These are phyloP conservation scores for Oceanites oceanicus DNA, from an alignment of 2,113 vertebrate species.

Conservation along the genomic window DNA sequence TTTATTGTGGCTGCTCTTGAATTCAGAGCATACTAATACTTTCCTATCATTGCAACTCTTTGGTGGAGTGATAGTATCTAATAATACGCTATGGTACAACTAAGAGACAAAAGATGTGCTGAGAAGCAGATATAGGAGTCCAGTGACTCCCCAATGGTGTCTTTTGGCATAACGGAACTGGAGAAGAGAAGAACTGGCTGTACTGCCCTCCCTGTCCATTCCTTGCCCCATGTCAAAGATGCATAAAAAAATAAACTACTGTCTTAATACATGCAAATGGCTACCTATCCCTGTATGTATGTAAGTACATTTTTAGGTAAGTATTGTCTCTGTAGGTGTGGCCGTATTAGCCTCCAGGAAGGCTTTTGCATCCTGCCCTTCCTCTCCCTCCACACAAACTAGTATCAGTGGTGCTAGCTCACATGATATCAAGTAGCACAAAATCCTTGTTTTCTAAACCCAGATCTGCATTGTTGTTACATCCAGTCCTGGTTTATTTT, in stretches of 20 bases:
- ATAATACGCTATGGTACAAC: accelerated
- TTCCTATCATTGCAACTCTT: not conserved
- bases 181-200: not conserved
- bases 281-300: not conserved
- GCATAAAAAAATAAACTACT: not conserved
- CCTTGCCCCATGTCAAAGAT: not conserved
- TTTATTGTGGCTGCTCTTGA: not conserved
- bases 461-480: not conserved
- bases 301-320: not conserved
- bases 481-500: not conserved
- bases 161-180: not conserved
- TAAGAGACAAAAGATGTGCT: not conserved
- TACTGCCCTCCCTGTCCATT: not conserved
- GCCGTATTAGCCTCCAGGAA: not conserved
- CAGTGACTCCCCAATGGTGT: accelerated
- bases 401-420: not conserved
- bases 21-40: not conserved
- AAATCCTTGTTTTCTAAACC: not conserved
- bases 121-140: not conserved
- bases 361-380: not conserved
- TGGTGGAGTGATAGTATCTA: not conserved
- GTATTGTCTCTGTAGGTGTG: not conserved
- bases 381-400: not conserved
- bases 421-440: not conserved
- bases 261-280: not conserved